A percentile compares a stretch with the other conserved stretches of the same genome.
These are phyloP conservation scores for Stratiomys singularior DNA, from an alignment of 2,888 invertebrate species.

Conservation along the genomic window DNA sequence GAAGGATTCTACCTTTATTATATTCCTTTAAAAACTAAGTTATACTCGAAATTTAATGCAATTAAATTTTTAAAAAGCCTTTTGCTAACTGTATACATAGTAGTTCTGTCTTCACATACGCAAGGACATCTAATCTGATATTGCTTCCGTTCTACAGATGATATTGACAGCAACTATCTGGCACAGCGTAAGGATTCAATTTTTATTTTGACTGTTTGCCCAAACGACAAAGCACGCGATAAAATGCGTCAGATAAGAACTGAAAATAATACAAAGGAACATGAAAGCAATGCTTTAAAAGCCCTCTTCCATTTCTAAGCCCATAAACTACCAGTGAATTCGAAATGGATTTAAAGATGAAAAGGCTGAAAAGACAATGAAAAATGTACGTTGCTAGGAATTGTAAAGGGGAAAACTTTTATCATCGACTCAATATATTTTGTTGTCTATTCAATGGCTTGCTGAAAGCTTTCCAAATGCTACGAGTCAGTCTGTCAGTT, in stretches of 20 bases:
- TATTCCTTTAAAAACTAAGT: too few species aligned
- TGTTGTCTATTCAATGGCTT: neutral
- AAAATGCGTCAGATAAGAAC: neutral
- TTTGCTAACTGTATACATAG: too few species aligned
- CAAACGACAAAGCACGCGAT: neutral
- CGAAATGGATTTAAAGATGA: slow-evolving; percentile 46
- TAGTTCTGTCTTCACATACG: too few species aligned
- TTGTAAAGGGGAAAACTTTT: neutral
- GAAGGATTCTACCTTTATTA: too few species aligned
- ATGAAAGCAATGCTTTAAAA: neutral
- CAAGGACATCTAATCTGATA: neutral
- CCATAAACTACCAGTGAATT: slow-evolving; percentile 26
- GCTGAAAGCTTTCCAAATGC: neutral
- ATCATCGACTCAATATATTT: neutral
- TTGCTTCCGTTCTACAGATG: neutral
- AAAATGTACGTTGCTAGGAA: neutral
- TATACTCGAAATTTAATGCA: too few species aligned
- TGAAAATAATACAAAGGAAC: neutral
- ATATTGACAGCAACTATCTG: neutral
- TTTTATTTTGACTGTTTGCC: neutral
- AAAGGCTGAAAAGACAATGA: slow-evolving; percentile 2
- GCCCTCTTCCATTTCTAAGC: neutral
- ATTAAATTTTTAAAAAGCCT: too few species aligned
- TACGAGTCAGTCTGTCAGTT: neutral
- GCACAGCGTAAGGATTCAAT: neutral